Evolutionary conservation across 1,140 invertebrate genomes (phyloP).

Genomic region (Drosophila kepulauana): DNA sequence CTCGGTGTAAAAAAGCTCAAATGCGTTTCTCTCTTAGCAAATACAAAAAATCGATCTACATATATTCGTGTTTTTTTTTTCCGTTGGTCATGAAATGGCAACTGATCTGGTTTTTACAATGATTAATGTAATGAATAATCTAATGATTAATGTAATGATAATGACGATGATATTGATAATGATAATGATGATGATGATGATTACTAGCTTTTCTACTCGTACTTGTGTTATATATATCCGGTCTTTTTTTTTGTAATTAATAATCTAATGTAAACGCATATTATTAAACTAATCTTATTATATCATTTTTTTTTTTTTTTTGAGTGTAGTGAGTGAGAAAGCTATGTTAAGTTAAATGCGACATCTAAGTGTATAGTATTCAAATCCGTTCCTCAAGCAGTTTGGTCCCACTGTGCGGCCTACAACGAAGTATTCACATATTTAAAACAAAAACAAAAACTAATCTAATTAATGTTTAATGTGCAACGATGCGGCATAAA

Average conservation of each 20-base stretch:
- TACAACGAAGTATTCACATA: conserved; percentile 78
- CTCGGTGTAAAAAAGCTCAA: conserved; percentile 60
- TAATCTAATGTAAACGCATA: conserved; percentile 15
- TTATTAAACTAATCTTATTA: conserved; percentile 1
- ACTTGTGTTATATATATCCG: conserved; percentile 68
- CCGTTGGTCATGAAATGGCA: conserved; percentile 32
- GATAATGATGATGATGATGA: conserved; percentile 2
- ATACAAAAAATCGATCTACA: too few relatives aligned
- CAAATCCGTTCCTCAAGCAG: conserved; percentile 70
- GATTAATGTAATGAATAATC: not conserved
- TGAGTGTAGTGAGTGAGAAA: not conserved
- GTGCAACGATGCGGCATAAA: too few relatives aligned
- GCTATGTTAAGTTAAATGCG: conserved; percentile 48
- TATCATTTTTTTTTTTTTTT: conserved; percentile 37
- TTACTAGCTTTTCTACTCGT: conserved; percentile 63
- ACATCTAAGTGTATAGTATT: conserved; percentile 77
- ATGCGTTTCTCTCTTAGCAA: not conserved
- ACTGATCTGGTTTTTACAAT: not conserved
- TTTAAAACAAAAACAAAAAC: conserved; percentile 43
- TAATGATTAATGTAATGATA: conserved; percentile 1
- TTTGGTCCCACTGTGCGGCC: conserved; percentile 43
- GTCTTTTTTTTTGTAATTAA: conserved; percentile 23
- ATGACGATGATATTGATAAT: conserved; percentile 5
- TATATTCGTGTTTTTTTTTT: too few relatives aligned
- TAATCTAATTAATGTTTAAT: too few relatives aligned